Percentiles rank a stretch among this genome's conserved stretches.
Evolutionary conservation across 2,888 invertebrate species (phyloP).

Genomic region (Platycheirus albimanus): DNA sequence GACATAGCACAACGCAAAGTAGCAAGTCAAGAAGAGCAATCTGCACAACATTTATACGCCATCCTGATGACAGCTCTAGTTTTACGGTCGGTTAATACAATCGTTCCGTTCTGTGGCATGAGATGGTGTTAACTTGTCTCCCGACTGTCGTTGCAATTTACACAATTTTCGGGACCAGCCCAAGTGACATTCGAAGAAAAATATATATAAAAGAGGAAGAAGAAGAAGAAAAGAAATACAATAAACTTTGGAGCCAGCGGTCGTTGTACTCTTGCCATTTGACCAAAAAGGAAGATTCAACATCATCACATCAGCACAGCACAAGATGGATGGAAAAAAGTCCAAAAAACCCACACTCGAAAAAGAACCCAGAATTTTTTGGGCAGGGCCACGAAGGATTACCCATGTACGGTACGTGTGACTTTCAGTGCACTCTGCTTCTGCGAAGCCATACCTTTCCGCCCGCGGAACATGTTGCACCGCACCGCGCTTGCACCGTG

Average conservation of each 20-base stretch:
- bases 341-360: conserved; percentile 64
- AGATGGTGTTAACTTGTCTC: conserved; percentile 73
- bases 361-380: conserved; percentile 64
- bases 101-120: conserved; percentile 63
- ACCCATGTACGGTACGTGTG: conserved; percentile 74
- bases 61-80: conserved; percentile 70
- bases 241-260: conserved; percentile 60
- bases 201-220: conserved; percentile 8
- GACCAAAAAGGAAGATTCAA: conserved; percentile 46
- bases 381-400: conserved; percentile 72
- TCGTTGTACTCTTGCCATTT: conserved; percentile 59
- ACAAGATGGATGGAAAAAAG: conserved; percentile 17
- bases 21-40: conserved; percentile 36
- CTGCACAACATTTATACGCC: conserved; percentile 4
- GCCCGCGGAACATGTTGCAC: conserved; percentile 53
- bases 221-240: conserved; percentile 57
- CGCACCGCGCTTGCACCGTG: no score
- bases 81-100: conserved; percentile 73
- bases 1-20: conserved; percentile 64
- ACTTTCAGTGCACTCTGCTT: conserved; percentile 72
- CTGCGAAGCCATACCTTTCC: conserved; percentile 62
- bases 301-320: neutral
- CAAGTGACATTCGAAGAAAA: conserved; percentile 67
- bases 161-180: conserved; percentile 65
- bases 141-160: conserved; percentile 70